phyloP scores from a whole-genome alignment of 2,113 vertebrate genomes.

The Noctilio leporinus region DNA sequence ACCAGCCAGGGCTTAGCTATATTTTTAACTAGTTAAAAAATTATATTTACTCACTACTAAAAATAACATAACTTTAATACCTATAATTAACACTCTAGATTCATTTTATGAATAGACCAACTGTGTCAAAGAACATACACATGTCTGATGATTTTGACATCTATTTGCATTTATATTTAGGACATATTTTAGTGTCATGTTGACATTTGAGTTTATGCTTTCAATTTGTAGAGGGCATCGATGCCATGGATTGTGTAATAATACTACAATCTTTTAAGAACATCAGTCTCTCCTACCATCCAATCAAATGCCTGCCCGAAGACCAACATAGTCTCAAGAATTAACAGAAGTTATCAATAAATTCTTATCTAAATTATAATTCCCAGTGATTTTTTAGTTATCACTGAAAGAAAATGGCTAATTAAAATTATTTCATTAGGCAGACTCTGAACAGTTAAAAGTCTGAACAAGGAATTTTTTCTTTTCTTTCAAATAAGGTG shows the following conservation, averaged over 20 bases:
- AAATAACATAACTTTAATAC: background rate
- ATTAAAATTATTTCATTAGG: background rate
- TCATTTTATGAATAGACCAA: background rate
- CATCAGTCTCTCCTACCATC: background rate
- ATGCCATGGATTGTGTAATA: background rate
- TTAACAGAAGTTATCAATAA: background rate
- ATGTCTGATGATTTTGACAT: background rate
- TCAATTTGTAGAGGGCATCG: background rate
- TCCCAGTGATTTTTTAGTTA: background rate
- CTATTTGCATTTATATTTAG: background rate
- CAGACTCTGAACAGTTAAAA: background rate
- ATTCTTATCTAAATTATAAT: background rate
- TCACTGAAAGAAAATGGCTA: background rate
- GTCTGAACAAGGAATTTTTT: background rate
- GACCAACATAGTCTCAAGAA: background rate
- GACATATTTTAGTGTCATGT: background rate
- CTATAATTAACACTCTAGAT: background rate
- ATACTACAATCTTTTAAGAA: background rate
- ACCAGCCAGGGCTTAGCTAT: too few relatives aligned
- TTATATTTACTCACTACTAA: background rate
- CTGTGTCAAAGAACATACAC: background rate
- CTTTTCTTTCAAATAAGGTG: too few relatives aligned
- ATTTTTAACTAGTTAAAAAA: background rate
- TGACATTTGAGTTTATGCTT: background rate
- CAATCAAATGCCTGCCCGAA: background rate